Percentiles rank a stretch among this genome's conserved stretches.
Conservation (phyloP, 2,797 vertebrate genomes). For the Lacerta viridis region DNA sequence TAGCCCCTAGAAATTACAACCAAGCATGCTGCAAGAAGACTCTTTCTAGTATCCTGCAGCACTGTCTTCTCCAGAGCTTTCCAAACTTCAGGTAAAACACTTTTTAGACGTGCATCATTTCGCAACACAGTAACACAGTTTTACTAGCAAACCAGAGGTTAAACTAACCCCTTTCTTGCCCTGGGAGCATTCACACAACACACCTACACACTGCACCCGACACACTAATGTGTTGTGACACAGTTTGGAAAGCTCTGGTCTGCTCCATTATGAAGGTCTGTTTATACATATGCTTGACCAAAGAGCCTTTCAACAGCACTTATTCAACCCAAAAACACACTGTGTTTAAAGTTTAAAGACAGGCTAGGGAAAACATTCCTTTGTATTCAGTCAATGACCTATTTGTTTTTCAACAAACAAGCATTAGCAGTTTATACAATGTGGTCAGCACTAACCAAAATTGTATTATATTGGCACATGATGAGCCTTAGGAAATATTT, state of each 20-base stretch:
- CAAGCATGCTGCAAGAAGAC: conserved; percentile 4
- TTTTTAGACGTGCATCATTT: too few species aligned
- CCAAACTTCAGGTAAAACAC: too few species aligned
- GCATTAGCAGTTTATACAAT: accelerated
- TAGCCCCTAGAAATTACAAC: neutral
- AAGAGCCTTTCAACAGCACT: neutral
- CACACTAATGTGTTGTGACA: too few species aligned
- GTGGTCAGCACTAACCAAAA: accelerated
- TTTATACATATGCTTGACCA: neutral
- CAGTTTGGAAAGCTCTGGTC: too few species aligned
- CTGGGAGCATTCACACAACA: too few species aligned
- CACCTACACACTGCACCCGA: too few species aligned
- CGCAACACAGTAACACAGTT: too few species aligned
- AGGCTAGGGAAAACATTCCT: conserved; percentile 53
- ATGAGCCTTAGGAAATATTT: neutral
- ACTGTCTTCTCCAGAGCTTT: too few species aligned
- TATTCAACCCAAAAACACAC: neutral
- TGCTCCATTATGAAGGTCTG: accelerated
- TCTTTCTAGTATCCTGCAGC: neutral
- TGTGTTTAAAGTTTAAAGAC: neutral
- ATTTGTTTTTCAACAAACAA: conserved; percentile 57
- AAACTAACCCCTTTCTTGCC: too few species aligned
- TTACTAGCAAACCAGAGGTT: too few species aligned
- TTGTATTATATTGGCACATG: neutral
- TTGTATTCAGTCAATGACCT: conserved; percentile 51